phyloP scores from a whole-genome alignment of 2,113 vertebrate genomes.

The Nothobranchius furzeri region DNA sequence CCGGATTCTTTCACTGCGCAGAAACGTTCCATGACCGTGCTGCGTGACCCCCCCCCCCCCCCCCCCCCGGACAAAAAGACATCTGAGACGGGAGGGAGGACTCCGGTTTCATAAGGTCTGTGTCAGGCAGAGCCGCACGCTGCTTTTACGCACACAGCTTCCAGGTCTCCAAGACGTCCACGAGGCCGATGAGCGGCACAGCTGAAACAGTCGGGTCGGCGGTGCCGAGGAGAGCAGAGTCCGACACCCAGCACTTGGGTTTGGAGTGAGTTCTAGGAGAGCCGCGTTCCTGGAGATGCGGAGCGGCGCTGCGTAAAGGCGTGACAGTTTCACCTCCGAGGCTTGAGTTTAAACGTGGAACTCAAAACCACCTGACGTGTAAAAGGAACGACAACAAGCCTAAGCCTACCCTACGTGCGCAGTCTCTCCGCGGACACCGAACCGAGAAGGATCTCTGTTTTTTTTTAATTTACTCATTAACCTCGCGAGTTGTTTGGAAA shows the following conservation, averaged over 20 bases:
- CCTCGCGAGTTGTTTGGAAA: constrained; percentile 48
- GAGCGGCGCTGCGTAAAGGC: constrained; percentile 45
- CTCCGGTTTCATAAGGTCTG: constrained; percentile 70
- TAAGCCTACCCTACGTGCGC: background rate
- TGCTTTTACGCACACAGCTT: constrained; percentile 63
- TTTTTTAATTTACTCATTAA: constrained; percentile 61
- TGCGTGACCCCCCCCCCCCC: constrained; percentile 15
- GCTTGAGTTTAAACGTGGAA: constrained; percentile 2
- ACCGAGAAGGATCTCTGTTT: constrained; percentile 6
- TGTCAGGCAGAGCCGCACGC: constrained; percentile 59
- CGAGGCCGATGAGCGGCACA: constrained; percentile 14
- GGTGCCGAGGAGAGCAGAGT: constrained; percentile 43
- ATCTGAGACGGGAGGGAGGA: constrained; percentile 64
- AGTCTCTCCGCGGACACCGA: constrained; percentile 3
- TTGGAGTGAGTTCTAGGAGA: background rate
- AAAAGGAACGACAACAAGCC: constrained; percentile 10
- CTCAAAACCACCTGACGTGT: background rate
- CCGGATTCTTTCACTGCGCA: too few relatives aligned
- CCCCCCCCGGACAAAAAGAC: constrained; percentile 67
- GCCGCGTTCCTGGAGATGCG: constrained; percentile 29
- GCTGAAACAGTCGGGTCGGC: constrained; percentile 35
- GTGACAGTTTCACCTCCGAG: background rate
- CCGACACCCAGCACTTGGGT: background rate
- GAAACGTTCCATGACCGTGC: too few relatives aligned
- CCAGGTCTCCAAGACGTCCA: constrained; percentile 16